These are phyloP conservation scores for Xestobium rufovillosum DNA, from an alignment of 2,888 invertebrate genomes.

Conservation along the genomic window DNA sequence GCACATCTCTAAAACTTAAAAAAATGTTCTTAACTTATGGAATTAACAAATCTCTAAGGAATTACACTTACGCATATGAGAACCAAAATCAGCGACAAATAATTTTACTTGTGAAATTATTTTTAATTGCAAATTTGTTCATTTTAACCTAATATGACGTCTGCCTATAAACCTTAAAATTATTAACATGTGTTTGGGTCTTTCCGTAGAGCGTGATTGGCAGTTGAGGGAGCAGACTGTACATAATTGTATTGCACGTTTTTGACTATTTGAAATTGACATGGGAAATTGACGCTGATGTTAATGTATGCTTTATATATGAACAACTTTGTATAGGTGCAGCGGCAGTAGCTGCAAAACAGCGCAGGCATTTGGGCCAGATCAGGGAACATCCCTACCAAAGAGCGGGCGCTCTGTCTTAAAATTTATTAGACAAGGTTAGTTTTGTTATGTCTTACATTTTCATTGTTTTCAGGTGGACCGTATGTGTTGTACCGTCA, in stretches of 20 bases:
- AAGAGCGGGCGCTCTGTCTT: slow-evolving; percentile 82
- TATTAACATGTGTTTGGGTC: no score
- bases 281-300: slow-evolving; percentile 1
- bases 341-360: slow-evolving; percentile 71
- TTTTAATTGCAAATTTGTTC: no score
- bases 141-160: no score
- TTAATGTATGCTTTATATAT: slow-evolving; percentile 20
- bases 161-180: no score
- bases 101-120: no score
- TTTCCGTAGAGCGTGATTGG: no score
- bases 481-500: slow-evolving; percentile 19
- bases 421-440: slow-evolving; percentile 38
- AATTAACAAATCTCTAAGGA: no score
- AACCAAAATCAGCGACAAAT: no score
- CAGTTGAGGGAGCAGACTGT: no score
- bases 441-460: slow-evolving; percentile 34
- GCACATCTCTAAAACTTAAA: no score
- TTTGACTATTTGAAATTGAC: not conserved
- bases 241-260: not conserved
- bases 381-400: slow-evolving; percentile 97
- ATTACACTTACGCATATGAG: no score
- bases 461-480: slow-evolving; percentile 25
- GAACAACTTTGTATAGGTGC: slow-evolving; percentile 54
- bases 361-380: slow-evolving; percentile 76
- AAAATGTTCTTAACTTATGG: no score